Percentiles rank a stretch among this genome's conserved stretches.
Evolutionary conservation across 2,797 vertebrate species (phyloP).

Genomic region (Botia kubotai): DNA sequence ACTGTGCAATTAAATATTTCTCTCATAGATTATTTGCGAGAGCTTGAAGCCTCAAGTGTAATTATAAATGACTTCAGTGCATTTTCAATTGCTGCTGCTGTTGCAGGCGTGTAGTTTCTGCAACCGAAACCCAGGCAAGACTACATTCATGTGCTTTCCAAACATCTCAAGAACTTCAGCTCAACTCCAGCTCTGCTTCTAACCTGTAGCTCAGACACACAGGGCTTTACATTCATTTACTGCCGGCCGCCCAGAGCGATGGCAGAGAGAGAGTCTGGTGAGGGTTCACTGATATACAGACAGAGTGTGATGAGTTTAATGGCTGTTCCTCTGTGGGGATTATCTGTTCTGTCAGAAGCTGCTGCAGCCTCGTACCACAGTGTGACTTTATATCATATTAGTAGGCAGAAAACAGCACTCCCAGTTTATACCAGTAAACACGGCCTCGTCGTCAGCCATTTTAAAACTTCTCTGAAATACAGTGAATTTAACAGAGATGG

Average conservation of each 20-base stretch:
- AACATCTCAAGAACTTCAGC: not conserved
- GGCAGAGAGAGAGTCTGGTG: conserved; percentile 44
- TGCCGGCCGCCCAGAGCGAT: conserved; percentile 60
- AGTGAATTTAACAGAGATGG: not conserved
- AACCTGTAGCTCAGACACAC: not conserved
- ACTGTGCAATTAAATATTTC: conserved; percentile 45
- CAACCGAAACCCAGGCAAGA: no score
- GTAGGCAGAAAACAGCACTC: not conserved
- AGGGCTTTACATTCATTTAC: conserved; percentile 56
- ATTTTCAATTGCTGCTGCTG: no score
- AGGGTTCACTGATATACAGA: not conserved
- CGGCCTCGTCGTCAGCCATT: conserved; percentile 9
- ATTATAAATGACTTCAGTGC: conserved; percentile 25
- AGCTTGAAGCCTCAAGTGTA: conserved; percentile 27
- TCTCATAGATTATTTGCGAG: conserved; percentile 33
- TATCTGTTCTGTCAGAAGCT: conserved; percentile 47
- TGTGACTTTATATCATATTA: conserved; percentile 41
- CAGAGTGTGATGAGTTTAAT: conserved; percentile 29
- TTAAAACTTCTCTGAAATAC: not conserved
- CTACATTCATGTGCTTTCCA: no score
- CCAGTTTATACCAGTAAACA: not conserved
- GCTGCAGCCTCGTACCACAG: conserved; percentile 24
- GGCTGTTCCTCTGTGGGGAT: conserved; percentile 52
- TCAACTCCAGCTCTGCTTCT: not conserved
- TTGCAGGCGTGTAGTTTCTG: no score